These are phyloP conservation scores for Papilio demoleus DNA, from an alignment of 2,888 invertebrate species.

Conservation along the genomic window DNA sequence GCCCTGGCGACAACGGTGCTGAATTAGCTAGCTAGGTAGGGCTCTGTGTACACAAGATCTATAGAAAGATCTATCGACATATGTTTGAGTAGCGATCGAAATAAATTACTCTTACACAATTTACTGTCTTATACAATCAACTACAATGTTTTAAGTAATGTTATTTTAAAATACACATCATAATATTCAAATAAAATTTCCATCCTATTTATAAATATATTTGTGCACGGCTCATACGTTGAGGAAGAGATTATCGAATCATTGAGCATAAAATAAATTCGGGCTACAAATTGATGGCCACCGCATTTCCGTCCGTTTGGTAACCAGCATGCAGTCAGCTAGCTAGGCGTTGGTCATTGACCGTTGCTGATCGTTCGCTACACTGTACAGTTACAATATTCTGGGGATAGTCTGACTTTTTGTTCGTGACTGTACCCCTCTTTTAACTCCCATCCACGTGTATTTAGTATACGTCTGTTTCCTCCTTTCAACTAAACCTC, in stretches of 20 bases:
- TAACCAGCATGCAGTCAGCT: background rate
- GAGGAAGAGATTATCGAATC: slow-evolving; percentile 10
- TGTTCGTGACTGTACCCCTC: background rate
- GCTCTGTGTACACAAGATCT: slow-evolving; percentile 61
- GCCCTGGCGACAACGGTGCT: slow-evolving; percentile 54
- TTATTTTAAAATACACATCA: background rate
- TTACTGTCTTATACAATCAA: slow-evolving; percentile 47
- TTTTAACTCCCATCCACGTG: background rate
- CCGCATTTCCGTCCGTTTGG: slow-evolving; percentile 6
- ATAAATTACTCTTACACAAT: too few relatives aligned
- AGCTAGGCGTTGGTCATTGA: slow-evolving; percentile 31
- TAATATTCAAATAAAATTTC: too few relatives aligned
- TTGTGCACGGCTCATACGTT: background rate
- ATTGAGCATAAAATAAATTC: background rate
- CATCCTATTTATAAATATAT: background rate
- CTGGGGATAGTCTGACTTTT: slow-evolving; percentile 10
- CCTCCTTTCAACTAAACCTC: background rate
- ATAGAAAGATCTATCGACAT: slow-evolving; percentile 48
- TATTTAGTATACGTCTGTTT: background rate
- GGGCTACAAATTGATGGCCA: slow-evolving; percentile 3
- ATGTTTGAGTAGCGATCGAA: slow-evolving; percentile 48
- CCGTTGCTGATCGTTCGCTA: slow-evolving; percentile 24
- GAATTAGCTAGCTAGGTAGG: slow-evolving; percentile 51
- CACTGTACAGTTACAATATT: slow-evolving; percentile 31
- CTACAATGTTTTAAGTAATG: too few relatives aligned